Base-by-base conservation (phyloP, 2,797 vertebrate species). In the Fundulus diaphanus region DNA sequence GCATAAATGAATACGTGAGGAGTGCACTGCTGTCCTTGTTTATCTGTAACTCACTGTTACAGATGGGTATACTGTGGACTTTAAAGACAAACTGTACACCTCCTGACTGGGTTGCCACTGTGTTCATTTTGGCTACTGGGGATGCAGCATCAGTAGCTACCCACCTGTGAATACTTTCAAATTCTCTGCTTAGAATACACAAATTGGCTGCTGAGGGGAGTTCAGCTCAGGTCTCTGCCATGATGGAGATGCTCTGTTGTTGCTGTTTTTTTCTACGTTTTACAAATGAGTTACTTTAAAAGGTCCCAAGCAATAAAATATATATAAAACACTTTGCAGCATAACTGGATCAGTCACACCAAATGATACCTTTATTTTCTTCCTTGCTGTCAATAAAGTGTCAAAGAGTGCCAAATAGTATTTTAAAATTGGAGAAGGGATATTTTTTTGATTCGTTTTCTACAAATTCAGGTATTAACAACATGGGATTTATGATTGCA, bases 131-230 rank as follows among this genome's bases (percentile, higher is more conserved):
- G 73, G 31, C 72, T 61, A 52, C 68, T 33, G 66, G 65, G 7
- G 22, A 37, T 22, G 24, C 49, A 44, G 48, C 68, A 40, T 52
- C 24, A 7, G 52, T 40, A 15, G 18, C 70, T 81, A 56, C 40
- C 70, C 66, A 49, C 61, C 57, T 71, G 67, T 37, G 1, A 70
- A 66, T 18, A 51, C 59, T 56, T n/a, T 35, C 74, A 65, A 52
- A 71, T 49, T 12, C 63, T 35, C 51, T 61, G 16, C 51, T 78
- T 49, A 72, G 46, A 77, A 80, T 79, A 51, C 54, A 67, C 46
- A 73, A 66, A 73, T 57, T 76, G 68, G 63, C 46, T 24, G 1
- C 51, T 54, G 61, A 71, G 5, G 31, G 70, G 70, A 82, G 57
- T 81, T 72, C 52, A 40, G 11, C 37, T 7, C 3, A 24, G 56